phyloP scores from a whole-genome alignment of 64 coral and sea anemone species.

The Orbicella faveolata region DNA sequence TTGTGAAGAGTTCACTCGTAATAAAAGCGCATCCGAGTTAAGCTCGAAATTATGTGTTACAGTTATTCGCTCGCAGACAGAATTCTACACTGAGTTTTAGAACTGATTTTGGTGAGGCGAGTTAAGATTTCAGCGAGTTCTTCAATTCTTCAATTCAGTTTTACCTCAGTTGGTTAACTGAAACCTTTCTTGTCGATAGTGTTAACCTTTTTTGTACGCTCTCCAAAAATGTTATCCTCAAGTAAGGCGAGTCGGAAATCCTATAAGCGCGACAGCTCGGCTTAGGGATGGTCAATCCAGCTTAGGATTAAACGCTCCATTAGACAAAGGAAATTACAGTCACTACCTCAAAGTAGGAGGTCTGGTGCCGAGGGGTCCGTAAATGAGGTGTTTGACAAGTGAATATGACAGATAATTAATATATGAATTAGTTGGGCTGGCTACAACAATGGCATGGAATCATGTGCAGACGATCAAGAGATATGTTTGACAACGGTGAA shows the following conservation, averaged over 20 bases:
- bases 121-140: background rate
- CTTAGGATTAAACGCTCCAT: conserved; percentile 49
- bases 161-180: background rate
- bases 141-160: background rate
- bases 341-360: conserved; percentile 54
- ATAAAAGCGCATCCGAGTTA: background rate
- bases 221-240: background rate
- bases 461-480: conserved; percentile 78
- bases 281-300: conserved; percentile 34
- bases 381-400: conserved; percentile 73
- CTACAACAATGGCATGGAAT: conserved; percentile 66
- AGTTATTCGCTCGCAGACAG: too few relatives aligned
- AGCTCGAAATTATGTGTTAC: background rate
- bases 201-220: background rate
- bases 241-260: conserved; percentile 39
- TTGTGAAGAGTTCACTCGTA: background rate
- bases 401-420: conserved; percentile 76
- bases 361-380: conserved; percentile 65
- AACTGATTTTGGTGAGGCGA: background rate
- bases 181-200: background rate
- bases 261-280: background rate
- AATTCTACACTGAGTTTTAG: background rate
- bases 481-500: conserved; percentile 91
- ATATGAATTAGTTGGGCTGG: conserved; percentile 74
- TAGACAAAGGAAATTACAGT: conserved; percentile 65